A percentile compares a stretch with the other conserved stretches of the same genome.
These are phyloP conservation scores for Trinorchestia longiramus DNA, from an alignment of 1,140 invertebrate genomes.

Conservation along the genomic window DNA sequence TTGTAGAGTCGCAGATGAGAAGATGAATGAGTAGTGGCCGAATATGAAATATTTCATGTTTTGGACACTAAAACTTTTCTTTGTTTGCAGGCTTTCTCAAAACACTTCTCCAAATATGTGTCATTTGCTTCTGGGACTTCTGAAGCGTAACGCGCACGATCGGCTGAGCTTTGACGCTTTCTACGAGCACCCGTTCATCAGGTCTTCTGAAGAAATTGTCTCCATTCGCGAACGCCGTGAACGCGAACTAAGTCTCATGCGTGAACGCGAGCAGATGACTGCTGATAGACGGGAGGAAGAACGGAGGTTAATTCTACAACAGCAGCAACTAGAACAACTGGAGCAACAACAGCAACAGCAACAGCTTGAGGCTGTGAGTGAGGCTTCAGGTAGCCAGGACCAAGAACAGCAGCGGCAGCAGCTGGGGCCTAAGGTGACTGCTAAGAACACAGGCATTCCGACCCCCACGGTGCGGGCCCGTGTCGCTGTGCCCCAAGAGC, in stretches of 20 bases:
- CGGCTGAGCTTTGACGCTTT: conserved; percentile 96
- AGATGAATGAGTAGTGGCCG: no score
- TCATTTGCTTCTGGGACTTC: conserved; percentile 85
- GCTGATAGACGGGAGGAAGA: neutral
- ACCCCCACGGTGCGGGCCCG: conserved; percentile 92
- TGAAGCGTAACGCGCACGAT: conserved; percentile 93
- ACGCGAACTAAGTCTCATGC: neutral
- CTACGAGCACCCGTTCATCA: conserved; percentile 92
- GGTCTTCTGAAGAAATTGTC: conserved; percentile 70
- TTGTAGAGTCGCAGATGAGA: no score
- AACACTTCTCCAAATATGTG: conserved; percentile 91
- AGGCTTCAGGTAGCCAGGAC: neutral
- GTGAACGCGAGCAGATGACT: neutral
- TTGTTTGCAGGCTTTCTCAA: conserved; percentile 83
- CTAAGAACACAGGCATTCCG: conserved; percentile 85
- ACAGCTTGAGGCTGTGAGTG: neutral
- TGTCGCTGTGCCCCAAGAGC: conserved; percentile 94
- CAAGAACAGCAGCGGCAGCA: neutral
- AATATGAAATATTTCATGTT: neutral
- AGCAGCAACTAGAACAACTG: conserved; percentile 56
- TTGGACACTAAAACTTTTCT: neutral
- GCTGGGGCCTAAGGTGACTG: conserved; percentile 3
- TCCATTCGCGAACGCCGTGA: conserved; percentile 13
- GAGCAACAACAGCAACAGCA: neutral
- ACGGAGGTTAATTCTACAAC: conserved; percentile 16